Evolutionary conservation across 2,888 invertebrate genomes (phyloP), one percentile per base, ranked within the genome.

Genomic region (Tipula unca): DNA sequence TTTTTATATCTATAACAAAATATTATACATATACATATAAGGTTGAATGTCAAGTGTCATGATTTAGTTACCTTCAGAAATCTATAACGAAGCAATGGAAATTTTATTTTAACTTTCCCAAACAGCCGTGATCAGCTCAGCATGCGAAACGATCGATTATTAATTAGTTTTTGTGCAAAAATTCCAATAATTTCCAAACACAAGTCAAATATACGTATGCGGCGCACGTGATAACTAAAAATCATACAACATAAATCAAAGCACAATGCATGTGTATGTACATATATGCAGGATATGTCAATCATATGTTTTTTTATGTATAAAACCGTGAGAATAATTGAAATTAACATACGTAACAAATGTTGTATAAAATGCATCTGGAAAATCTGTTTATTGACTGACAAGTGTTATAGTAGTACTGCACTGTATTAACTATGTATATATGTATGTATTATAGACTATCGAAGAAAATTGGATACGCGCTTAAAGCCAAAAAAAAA

Each of bases 201-300:
- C 25, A 69, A 69, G 69, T 69, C 69, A 13, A 69, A 25, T 25
- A 69, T 48, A n/a, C 25, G 25, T 69, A 69, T 69, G 69, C 69
- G 10, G 20, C 25, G 69, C 69, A 69, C 69, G 69, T 69, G 69
- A 25, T 69, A 25, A 69, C 10, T 48, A 48, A 69, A 69, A 69
- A 69, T 69, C 10, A 25, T 69, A 69, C 25, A 69, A 25, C 69
- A 25, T 69, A 25, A 69, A 48, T 17, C 48, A 48, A 48, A 48
- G 48, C 17, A 48, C 48, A 10, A 6, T 10, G 13, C 5, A 48
- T n/a, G n/a, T n/a, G n/a, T n/a, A n/a, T n/a, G n/a, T n/a, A n/a
- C n/a, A n/a, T n/a, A n/a, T 48, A 48, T 48, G n/a, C 69, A 69
- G 69, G 69, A 69, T 69, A 69, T 69, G 69, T 69, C 69, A 69